Base-by-base conservation (phyloP, 1,140 invertebrate species). In the Macrocentrus cingulum region DNA sequence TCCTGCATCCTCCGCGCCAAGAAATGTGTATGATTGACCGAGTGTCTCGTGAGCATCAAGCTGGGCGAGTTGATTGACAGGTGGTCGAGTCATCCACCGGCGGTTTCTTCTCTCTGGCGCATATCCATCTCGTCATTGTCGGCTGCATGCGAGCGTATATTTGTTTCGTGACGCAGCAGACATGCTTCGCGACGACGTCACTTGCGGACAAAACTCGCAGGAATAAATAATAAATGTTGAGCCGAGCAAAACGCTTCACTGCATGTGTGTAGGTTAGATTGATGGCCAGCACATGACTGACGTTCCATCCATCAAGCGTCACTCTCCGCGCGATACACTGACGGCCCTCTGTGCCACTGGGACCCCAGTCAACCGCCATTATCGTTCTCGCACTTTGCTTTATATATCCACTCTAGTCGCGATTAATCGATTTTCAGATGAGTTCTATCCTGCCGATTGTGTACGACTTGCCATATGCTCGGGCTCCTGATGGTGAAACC, bases 211-310 rank as follows among this genome's bases (percentile, higher is more conserved):
- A 51, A 56, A 61, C 49, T 23, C n/a, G 8, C 8, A 48, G 25
- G 49, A 77, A 79, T 76, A 77, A 79, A 79, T 79, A 78, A 74
- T 71, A 70, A 68, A 72, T 65, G 69, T 62, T 66, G 55, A 64
- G 69, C 19, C 5, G 22, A 20, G 34, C 22, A 18, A 29, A 23
- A 9, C 32, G 36, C 44, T 36, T 32, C 32, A 56, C 44, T 13
- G 53, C n/a, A n/a, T n/a, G 29, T 48, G 13, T 18, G 62, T 65
- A 65, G 51, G 60, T 57, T 71, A 76, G 76, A 80, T 80, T 76
- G 76, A 80, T 80, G 72, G 76, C 71, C 68, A 58, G 55, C 69
- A 64, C 75, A 73, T 78, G 76, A 76, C 75, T 77, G 76, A 79
- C 76, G 70, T 69, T 77, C 75, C 74, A 80, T 79, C 77, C 73